These are phyloP conservation scores for Lumbricus terrestris DNA, from an alignment of 2,888 invertebrate genomes.

Conservation along the genomic window DNA sequence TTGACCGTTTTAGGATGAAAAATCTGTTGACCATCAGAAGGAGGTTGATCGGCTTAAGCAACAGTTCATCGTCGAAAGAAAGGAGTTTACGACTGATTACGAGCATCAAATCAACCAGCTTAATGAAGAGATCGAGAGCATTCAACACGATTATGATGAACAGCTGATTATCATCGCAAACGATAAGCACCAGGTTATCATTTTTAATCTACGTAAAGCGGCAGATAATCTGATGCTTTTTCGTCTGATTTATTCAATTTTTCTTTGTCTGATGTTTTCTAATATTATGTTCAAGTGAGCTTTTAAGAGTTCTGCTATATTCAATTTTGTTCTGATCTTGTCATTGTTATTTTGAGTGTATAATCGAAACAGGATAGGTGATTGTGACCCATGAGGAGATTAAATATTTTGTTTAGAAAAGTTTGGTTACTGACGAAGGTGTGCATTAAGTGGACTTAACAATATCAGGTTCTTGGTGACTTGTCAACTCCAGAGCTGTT, in stretches of 20 bases:
- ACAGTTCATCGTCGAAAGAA: slow-evolving; percentile 47
- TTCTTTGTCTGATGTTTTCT: too few species aligned
- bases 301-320: too few species aligned
- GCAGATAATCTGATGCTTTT: background rate
- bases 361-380: background rate
- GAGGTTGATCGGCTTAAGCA: background rate
- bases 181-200: slow-evolving; percentile 83
- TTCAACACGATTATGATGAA: slow-evolving; percentile 90
- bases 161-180: slow-evolving; percentile 85
- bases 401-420: background rate
- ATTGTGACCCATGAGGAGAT: background rate
- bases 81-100: slow-evolving; percentile 42
- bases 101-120: slow-evolving; percentile 76
- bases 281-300: too few species aligned
- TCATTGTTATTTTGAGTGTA: too few species aligned
- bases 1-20: background rate
- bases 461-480: background rate
- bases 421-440: background rate
- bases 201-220: background rate
- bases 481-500: background rate
- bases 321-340: too few species aligned
- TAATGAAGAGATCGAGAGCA: slow-evolving; percentile 75
- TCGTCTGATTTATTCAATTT: too few species aligned
- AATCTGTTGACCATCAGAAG: background rate
- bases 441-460: background rate